Evolutionary conservation across 2,113 vertebrate genomes (phyloP), one percentile per base, ranked within the genome.

Genomic region (Gambusia affinis): DNA sequence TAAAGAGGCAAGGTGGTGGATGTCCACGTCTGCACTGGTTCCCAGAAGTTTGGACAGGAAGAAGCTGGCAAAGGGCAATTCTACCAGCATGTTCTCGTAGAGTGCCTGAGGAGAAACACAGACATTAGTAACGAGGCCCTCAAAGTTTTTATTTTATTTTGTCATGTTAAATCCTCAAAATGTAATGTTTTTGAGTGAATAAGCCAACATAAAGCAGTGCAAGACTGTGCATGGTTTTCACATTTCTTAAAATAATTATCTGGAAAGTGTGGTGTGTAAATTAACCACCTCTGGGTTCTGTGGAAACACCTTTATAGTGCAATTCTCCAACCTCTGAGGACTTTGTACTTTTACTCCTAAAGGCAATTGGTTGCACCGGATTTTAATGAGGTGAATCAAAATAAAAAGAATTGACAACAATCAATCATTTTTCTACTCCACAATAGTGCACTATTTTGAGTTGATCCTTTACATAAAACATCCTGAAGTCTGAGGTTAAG

Each of bases 21-120:
- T 99, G 89, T 99, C 98, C 79, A 99, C 98, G 4, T 99, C 98
- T 0, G 97, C 98, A 0, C 96, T 99, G 67, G 98, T 99, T 27
- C 98, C 98, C 81, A 99, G 83, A 70, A 99, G 91, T 85, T 99
- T 99, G 69, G 98, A 99, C n/a, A 99, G 93, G 89, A 99, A 99
- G 92, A 99, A 99, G 81, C 97, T 96, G 17, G 98, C 98, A 35
- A 99, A 99, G 0, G 98, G 98, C 85, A 99, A 89, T 81, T 99
- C 98, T 83, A 99, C 98, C 83, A 99, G 88, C 98, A 99, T 99
- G 86, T 99, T 99, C 87, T 99, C 98, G 75, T 99, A 99, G 61
- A 99, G 94, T 31, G 98, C 98, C 98, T 99, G 80, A 0, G 39
- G 79, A 89, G 1, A 12, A 84, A 76, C 6, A 4, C 12, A n/a